phyloP scores from a whole-genome alignment of 1,140 invertebrate genomes.

The Nixonia krombeini region DNA sequence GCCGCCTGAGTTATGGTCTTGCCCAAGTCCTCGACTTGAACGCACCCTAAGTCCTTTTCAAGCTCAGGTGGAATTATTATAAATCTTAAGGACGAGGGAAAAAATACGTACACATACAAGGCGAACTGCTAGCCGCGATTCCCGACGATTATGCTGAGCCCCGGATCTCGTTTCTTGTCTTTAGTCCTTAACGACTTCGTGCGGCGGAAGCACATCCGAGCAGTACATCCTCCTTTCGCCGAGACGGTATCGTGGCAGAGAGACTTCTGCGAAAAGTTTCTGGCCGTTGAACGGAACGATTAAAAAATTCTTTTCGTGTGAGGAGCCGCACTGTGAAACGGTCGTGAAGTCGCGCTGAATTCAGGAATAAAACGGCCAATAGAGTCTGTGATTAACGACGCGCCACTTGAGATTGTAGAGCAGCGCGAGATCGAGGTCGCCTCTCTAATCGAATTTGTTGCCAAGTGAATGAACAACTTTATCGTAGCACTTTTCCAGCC shows the following conservation, averaged over 20 bases:
- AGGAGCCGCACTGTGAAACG: slow-evolving; percentile 8
- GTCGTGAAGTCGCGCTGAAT: slow-evolving; percentile 19
- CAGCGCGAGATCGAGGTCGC: slow-evolving; percentile 23
- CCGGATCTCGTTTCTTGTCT: slow-evolving; percentile 32
- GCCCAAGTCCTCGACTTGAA: slow-evolving; percentile 12
- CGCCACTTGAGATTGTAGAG: slow-evolving; percentile 16
- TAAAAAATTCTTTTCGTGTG: slow-evolving; percentile 24
- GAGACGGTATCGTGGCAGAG: background rate
- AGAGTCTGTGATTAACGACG: slow-evolving; percentile 31
- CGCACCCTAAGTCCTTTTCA: slow-evolving; percentile 25
- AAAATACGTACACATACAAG: slow-evolving; percentile 11
- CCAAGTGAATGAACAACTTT: slow-evolving; percentile 40
- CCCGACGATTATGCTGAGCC: slow-evolving; percentile 24
- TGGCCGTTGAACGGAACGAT: slow-evolving; percentile 18
- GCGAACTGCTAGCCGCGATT: slow-evolving; percentile 5
- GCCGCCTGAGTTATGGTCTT: slow-evolving; percentile 20
- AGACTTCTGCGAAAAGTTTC: slow-evolving; percentile 17
- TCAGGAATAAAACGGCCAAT: slow-evolving; percentile 37
- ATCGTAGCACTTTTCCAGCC: slow-evolving; percentile 7
- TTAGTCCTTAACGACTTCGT: slow-evolving; percentile 26
- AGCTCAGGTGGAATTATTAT: slow-evolving; percentile 30
- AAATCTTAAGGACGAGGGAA: slow-evolving; percentile 16
- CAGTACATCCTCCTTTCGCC: slow-evolving; percentile 14
- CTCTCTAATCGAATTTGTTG: slow-evolving; percentile 37
- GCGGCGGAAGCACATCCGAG: slow-evolving; percentile 20